phyloP scores from a whole-genome alignment of 2,888 invertebrate species.

The Iphiclides podalirius region DNA sequence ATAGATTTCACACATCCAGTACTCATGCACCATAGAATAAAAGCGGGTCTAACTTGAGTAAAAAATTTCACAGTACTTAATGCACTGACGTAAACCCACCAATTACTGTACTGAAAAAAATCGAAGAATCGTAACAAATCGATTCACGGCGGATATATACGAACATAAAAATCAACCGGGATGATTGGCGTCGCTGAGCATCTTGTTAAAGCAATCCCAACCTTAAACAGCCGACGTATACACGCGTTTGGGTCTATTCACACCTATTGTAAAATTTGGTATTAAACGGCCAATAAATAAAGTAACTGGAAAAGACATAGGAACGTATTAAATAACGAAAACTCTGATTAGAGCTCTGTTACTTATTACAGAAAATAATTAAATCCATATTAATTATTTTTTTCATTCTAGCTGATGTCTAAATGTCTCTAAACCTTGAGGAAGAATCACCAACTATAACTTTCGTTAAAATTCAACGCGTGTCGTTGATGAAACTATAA shows the following conservation, averaged over 20 bases:
- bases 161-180: slow-evolving; percentile 40
- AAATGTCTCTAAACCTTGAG: too few species aligned
- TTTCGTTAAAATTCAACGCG: too few species aligned
- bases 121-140: slow-evolving; percentile 55
- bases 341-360: too few species aligned
- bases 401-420: too few species aligned
- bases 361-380: too few species aligned
- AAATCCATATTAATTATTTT: too few species aligned
- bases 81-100: slow-evolving; percentile 19
- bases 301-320: slow-evolving; percentile 6
- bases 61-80: slow-evolving; percentile 21
- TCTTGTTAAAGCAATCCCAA: background rate
- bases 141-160: slow-evolving; percentile 45
- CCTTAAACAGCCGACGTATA: background rate
- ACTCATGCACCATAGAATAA: too few species aligned
- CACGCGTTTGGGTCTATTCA: background rate
- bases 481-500: too few species aligned
- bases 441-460: too few species aligned
- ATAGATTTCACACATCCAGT: too few species aligned
- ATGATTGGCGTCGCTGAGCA: slow-evolving; percentile 22
- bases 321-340: too few species aligned
- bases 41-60: slow-evolving; percentile 9
- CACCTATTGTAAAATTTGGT: slow-evolving; percentile 2
- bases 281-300: background rate
- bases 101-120: slow-evolving; percentile 38